These are phyloP conservation scores for Heliangelus exortis DNA, from an alignment of 2,797 vertebrate species.

Conservation along the genomic window DNA sequence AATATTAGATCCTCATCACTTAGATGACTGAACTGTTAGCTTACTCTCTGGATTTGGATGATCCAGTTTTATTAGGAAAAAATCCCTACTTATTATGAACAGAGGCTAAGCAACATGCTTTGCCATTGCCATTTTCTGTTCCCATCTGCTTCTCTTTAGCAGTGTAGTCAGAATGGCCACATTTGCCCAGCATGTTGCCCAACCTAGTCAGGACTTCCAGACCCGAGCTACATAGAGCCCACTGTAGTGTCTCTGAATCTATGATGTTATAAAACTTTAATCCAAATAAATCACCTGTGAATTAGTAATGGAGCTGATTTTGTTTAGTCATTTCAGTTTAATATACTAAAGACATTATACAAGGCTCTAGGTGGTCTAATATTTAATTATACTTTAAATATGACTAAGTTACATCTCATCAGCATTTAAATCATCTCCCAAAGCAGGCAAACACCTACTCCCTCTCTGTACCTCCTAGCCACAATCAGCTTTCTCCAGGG, in stretches of 20 bases:
- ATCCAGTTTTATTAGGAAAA: background rate
- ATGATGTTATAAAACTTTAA: background rate
- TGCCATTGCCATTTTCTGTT: background rate
- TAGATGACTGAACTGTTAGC: background rate
- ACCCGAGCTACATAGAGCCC: background rate
- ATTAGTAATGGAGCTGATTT: background rate
- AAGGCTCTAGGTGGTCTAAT: background rate
- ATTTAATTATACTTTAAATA: slow-evolving; percentile 16
- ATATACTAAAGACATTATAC: background rate
- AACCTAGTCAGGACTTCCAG: background rate
- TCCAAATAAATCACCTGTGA: background rate
- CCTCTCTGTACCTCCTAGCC: background rate
- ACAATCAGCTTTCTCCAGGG: background rate
- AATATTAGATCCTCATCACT: background rate
- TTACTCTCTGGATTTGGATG: background rate
- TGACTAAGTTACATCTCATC: background rate
- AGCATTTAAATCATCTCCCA: background rate
- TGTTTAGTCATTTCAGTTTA: background rate
- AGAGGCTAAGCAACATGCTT: background rate
- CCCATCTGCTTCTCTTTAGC: background rate
- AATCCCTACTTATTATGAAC: background rate
- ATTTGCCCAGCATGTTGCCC: background rate
- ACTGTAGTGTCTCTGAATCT: background rate
- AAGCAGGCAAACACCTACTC: background rate
- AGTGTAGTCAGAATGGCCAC: background rate